Evolutionary conservation across 1,140 invertebrate genomes (phyloP).

Genomic region (Oncopeltus fasciatus): DNA sequence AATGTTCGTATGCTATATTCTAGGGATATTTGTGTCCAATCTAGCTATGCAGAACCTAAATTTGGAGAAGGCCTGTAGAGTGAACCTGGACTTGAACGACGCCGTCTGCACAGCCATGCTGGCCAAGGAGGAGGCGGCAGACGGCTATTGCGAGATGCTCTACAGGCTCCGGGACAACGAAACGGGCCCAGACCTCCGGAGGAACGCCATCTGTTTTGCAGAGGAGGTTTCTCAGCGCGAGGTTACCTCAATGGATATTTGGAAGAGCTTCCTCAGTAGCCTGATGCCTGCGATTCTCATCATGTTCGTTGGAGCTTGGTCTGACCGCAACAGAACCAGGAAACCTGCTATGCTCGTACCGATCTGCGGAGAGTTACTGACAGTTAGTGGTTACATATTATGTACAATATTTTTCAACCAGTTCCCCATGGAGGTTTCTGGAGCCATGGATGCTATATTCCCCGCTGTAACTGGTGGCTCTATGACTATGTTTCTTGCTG

Average conservation of each 20-base stretch:
- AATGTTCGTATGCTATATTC: constrained; percentile 61
- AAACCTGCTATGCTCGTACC: constrained; percentile 75
- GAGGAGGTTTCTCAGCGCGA: constrained; percentile 54
- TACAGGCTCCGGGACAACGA: constrained; percentile 41
- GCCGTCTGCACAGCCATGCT: constrained; percentile 57
- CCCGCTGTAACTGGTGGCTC: constrained; percentile 67
- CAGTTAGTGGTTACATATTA: constrained; percentile 56
- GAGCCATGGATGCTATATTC: constrained; percentile 55
- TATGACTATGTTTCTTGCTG: constrained; percentile 80
- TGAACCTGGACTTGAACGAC: constrained; percentile 54
- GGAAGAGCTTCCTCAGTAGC: constrained; percentile 65
- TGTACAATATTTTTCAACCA: constrained; percentile 55
- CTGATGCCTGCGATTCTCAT: constrained; percentile 57
- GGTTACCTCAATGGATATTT: constrained; percentile 60
- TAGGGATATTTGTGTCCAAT: constrained; percentile 59
- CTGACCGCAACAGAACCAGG: constrained; percentile 41
- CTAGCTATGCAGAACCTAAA: constrained; percentile 70
- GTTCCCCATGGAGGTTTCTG: constrained; percentile 53
- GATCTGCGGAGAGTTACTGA: constrained; percentile 63
- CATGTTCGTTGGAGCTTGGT: constrained; percentile 49
- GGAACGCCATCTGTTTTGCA: constrained; percentile 28
- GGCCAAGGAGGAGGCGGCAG: constrained; percentile 32
- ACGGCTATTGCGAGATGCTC: constrained; percentile 28
- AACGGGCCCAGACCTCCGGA: background rate
- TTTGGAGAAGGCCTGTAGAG: constrained; percentile 67